Percentiles rank a stretch among this genome's conserved stretches.
Evolutionary conservation across 2,797 vertebrate species (phyloP).

Genomic region (Harpagifer antarcticus): DNA sequence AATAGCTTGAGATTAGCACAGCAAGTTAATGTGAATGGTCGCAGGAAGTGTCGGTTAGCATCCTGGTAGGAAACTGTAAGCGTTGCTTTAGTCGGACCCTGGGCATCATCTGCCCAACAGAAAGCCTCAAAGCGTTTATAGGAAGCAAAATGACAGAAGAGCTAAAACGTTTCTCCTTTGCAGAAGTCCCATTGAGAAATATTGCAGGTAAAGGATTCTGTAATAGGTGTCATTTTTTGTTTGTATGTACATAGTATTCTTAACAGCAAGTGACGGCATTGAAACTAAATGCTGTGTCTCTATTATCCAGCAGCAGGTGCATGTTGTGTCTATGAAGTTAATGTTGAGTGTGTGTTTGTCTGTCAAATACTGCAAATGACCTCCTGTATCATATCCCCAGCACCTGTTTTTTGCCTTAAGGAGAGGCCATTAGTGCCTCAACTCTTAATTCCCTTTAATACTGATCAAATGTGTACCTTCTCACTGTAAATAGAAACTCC

Average conservation of each 20-base stretch:
- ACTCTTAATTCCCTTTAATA: constrained; percentile 75
- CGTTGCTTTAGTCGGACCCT: constrained; percentile 53
- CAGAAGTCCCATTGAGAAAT: constrained; percentile 21
- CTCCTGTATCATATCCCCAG: constrained; percentile 69
- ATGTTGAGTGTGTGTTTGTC: constrained; percentile 27
- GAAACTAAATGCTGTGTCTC: constrained; percentile 32
- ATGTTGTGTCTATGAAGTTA: constrained; percentile 59
- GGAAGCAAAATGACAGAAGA: constrained; percentile 18
- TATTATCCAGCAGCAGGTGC: constrained; percentile 46
- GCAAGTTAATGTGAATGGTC: constrained; percentile 1
- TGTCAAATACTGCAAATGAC: constrained; percentile 74
- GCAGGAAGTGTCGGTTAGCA: constrained; percentile 4
- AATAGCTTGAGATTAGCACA: not conserved
- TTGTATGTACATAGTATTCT: constrained; percentile 46
- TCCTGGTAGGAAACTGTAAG: constrained; percentile 14
- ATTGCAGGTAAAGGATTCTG: constrained; percentile 16
- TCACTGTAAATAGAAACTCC: constrained; percentile 79
- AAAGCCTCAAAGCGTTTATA: constrained; percentile 41
- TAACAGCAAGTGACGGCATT: constrained; percentile 43
- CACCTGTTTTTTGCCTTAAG: constrained; percentile 52
- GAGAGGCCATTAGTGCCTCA: constrained; percentile 71
- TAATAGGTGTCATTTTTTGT: constrained; percentile 35
- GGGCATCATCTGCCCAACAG: constrained; percentile 59
- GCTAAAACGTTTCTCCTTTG: constrained; percentile 19
- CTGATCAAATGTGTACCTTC: constrained; percentile 72